phyloP scores from a whole-genome alignment of 2,113 vertebrate species.

The Prionailurus bengalensis region DNA sequence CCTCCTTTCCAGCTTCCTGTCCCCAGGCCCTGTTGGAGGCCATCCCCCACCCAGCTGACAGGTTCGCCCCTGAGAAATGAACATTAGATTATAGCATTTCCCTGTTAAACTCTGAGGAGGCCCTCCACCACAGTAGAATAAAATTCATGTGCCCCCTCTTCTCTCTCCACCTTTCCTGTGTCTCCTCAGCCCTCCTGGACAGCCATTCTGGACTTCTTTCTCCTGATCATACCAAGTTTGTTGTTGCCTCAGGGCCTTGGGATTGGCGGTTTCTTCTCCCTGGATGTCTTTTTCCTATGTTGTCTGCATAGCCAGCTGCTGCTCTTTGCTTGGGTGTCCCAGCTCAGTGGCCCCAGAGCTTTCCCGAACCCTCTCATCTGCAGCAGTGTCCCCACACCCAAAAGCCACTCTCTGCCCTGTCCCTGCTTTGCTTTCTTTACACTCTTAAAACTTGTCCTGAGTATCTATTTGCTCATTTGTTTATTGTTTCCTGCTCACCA shows the following conservation, averaged over 20 bases:
- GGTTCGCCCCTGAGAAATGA: background rate
- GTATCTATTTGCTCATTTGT: background rate
- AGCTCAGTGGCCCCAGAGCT: background rate
- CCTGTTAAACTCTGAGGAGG: background rate
- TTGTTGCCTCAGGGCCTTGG: background rate
- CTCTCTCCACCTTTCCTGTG: background rate
- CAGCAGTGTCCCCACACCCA: background rate
- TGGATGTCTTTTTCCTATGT: background rate
- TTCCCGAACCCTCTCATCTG: background rate
- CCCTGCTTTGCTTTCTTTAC: background rate
- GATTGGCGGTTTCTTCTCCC: background rate
- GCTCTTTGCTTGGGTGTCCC: background rate
- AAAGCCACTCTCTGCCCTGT: background rate
- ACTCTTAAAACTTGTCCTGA: background rate
- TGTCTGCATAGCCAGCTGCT: background rate
- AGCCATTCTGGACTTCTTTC: background rate
- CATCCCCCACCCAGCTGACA: background rate
- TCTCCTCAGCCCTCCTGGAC: background rate
- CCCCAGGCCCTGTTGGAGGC: background rate
- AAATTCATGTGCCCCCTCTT: background rate
- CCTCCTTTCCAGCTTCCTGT: background rate
- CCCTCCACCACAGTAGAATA: too few relatives aligned
- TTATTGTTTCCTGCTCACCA: background rate
- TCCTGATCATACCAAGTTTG: background rate
- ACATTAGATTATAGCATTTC: background rate